Percentiles rank a stretch among this genome's conserved stretches.
These are phyloP conservation scores for Anoura caudifer DNA, from an alignment of 2,113 vertebrate genomes.

Conservation along the genomic window DNA sequence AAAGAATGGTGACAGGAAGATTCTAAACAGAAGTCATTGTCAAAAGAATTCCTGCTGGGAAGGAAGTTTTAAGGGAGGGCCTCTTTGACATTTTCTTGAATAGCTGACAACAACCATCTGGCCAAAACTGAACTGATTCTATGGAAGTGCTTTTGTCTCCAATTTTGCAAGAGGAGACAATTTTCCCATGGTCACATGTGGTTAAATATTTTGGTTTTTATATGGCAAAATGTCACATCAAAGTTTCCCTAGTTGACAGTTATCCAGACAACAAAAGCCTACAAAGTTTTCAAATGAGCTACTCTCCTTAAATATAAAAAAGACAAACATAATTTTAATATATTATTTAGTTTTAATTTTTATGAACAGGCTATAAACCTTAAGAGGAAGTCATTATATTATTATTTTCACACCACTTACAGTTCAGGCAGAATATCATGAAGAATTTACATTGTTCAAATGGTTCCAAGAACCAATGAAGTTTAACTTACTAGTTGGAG, in stretches of 20 bases:
- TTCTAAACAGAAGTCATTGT: slow-evolving; percentile 71
- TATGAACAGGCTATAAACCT: background rate
- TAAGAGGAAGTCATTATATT: background rate
- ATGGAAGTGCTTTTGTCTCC: slow-evolving; percentile 59
- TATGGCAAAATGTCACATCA: background rate
- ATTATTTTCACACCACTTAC: background rate
- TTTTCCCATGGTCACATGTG: slow-evolving; percentile 25
- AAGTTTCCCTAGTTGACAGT: background rate
- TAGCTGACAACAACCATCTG: slow-evolving; percentile 38
- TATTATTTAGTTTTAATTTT: slow-evolving; percentile 16
- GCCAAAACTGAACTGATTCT: slow-evolving; percentile 8
- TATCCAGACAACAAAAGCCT: background rate
- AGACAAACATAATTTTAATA: background rate
- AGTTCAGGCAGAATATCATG: background rate
- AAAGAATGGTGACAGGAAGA: slow-evolving; percentile 69
- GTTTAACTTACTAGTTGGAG: background rate
- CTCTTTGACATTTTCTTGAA: slow-evolving; percentile 65
- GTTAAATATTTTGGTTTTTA: background rate
- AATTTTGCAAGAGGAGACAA: slow-evolving; percentile 25
- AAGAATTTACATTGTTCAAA: background rate
- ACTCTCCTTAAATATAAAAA: slow-evolving; percentile 8
- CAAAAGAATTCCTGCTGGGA: slow-evolving; percentile 77
- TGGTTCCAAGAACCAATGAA: background rate
- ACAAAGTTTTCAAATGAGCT: background rate
- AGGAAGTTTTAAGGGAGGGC: slow-evolving; percentile 75